Evolutionary conservation across 2,113 vertebrate species (phyloP).

Genomic region (Leuciscus idus): DNA sequence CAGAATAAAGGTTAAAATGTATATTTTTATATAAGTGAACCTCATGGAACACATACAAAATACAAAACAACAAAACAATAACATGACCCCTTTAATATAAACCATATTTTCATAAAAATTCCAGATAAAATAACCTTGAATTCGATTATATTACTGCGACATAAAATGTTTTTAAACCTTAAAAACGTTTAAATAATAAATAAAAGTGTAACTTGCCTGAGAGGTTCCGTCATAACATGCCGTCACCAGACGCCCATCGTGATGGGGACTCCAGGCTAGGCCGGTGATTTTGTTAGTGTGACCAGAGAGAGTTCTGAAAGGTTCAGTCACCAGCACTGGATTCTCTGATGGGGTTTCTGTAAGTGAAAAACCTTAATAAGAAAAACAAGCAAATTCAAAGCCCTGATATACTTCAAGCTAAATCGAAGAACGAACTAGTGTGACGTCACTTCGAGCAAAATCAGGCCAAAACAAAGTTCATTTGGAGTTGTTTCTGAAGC

Average conservation of each 20-base stretch:
- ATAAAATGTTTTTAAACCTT: background rate
- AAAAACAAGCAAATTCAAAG: background rate
- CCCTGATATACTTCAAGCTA: too few species aligned
- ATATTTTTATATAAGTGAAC: too few species aligned
- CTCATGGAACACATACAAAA: too few species aligned
- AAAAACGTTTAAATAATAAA: too few species aligned
- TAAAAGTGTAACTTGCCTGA: slow-evolving; percentile 77
- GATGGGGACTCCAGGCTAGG: slow-evolving; percentile 94
- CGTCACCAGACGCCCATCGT: slow-evolving; percentile 85
- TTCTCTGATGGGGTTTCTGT: slow-evolving; percentile 81
- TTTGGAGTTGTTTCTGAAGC: too few species aligned
- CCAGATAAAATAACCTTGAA: background rate
- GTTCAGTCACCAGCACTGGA: slow-evolving; percentile 83
- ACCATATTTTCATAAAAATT: background rate
- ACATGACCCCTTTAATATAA: too few species aligned
- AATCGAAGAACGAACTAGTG: too few species aligned
- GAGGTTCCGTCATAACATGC: slow-evolving; percentile 92
- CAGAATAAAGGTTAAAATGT: too few species aligned
- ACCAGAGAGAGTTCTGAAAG: slow-evolving; percentile 85
- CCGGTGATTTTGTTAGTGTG: slow-evolving; percentile 93
- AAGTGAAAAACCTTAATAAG: slow-evolving; percentile 23
- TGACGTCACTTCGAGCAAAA: too few species aligned
- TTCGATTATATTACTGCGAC: background rate
- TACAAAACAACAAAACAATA: too few species aligned
- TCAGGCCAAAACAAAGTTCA: too few species aligned